Evolutionary conservation across 92 coral and sea anemone genomes (phyloP).

Genomic region (Phenganax marumi): DNA sequence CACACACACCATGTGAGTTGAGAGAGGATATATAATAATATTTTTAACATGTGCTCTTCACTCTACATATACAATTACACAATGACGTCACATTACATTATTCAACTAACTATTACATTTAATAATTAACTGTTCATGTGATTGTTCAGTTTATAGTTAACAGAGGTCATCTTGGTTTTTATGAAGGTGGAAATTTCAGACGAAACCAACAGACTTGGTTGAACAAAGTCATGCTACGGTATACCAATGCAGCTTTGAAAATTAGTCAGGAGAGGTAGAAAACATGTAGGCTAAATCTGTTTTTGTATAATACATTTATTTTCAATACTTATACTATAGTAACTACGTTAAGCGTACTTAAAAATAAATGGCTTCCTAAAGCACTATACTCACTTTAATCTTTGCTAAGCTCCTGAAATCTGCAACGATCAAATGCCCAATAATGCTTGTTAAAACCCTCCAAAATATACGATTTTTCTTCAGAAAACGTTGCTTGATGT

Average conservation of each 20-base stretch:
- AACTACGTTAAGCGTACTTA: not conserved
- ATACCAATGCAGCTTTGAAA: conserved; percentile 64
- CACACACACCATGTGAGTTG: too few relatives aligned
- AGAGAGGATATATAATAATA: too few relatives aligned
- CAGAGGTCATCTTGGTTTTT: conserved; percentile 98
- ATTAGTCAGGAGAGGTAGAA: conserved; percentile 14
- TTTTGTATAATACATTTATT: conserved; percentile 18
- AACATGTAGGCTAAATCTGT: not conserved
- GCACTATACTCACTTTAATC: too few relatives aligned
- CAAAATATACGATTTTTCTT: not conserved
- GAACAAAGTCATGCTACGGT: conserved; percentile 77
- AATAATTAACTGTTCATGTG: too few relatives aligned
- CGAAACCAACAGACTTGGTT: conserved; percentile 80
- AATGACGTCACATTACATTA: too few relatives aligned
- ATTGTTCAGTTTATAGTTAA: too few relatives aligned
- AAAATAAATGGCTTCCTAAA: not conserved
- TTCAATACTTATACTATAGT: not conserved
- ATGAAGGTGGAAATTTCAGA: conserved; percentile 66
- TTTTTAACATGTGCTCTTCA: too few relatives aligned
- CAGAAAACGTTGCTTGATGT: not conserved
- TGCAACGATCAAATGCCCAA: too few relatives aligned
- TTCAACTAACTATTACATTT: too few relatives aligned
- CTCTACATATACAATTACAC: too few relatives aligned
- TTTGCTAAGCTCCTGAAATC: too few relatives aligned
- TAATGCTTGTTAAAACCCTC: too few relatives aligned